A percentile compares a stretch with the other conserved stretches of the same genome.
Conservation (phyloP, 2,888 invertebrate species). For the Leptopterna dolabrata region DNA sequence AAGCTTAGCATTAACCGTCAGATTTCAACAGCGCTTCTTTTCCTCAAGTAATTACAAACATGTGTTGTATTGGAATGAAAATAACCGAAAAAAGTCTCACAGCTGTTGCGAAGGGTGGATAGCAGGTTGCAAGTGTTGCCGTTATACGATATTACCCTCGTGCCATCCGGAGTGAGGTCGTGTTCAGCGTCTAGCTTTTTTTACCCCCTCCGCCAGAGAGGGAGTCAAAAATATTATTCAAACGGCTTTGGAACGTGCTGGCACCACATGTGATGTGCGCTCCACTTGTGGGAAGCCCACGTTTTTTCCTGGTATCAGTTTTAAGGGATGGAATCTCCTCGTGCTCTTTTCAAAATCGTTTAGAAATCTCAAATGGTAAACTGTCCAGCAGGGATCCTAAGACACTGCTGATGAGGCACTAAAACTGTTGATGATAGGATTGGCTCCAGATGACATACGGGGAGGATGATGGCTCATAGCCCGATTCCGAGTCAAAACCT, state of each 20-base stretch:
- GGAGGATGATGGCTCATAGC: too few relatives aligned
- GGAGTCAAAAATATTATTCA: not conserved
- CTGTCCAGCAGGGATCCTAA: too few relatives aligned
- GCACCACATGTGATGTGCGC: not conserved
- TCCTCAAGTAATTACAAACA: too few relatives aligned
- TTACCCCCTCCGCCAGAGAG: not conserved
- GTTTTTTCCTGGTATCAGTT: not conserved
- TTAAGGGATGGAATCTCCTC: too few relatives aligned
- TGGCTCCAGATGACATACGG: too few relatives aligned
- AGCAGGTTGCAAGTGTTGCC: not conserved
- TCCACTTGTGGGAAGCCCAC: not conserved
- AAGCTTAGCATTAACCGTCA: too few relatives aligned
- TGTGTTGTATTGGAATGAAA: not conserved
- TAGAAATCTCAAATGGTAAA: too few relatives aligned
- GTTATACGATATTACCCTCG: not conserved
- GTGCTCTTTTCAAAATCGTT: too few relatives aligned
- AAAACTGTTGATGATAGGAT: too few relatives aligned
- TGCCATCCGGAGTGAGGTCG: not conserved
- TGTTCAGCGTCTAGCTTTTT: not conserved
- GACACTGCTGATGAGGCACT: too few relatives aligned
- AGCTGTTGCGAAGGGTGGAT: not conserved
- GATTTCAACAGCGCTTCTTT: too few relatives aligned
- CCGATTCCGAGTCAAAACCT: too few relatives aligned
- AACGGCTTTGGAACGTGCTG: not conserved
- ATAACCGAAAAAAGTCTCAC: not conserved